A percentile compares a stretch with the other conserved stretches of the same genome.
phyloP scores from a whole-genome alignment of 2,113 vertebrate species.

The Dasyornis broadbenti region DNA sequence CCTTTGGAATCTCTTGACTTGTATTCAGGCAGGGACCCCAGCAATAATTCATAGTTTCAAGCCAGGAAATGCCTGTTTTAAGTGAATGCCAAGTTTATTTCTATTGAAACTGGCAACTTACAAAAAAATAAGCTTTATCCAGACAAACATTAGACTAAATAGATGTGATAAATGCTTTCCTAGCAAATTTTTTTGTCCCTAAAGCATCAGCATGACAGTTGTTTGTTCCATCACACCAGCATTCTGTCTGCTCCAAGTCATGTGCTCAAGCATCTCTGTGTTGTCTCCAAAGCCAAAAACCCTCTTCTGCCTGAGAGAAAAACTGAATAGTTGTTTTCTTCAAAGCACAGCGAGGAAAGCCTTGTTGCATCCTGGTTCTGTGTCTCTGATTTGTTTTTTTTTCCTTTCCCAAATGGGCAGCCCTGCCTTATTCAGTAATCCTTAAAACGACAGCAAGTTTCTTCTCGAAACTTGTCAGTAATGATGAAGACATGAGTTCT shows the following conservation, averaged over 20 bases:
- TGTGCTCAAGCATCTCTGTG: neutral
- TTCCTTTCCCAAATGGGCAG: neutral
- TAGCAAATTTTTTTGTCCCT: neutral
- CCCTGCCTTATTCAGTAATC: neutral
- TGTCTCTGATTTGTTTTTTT: neutral
- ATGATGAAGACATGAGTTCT: neutral
- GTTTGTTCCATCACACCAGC: neutral
- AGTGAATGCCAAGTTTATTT: neutral
- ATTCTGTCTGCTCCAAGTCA: neutral
- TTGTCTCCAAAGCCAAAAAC: neutral
- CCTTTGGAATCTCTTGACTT: neutral
- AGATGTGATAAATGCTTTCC: neutral
- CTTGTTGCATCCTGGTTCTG: neutral
- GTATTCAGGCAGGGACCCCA: neutral
- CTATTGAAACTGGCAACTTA: neutral
- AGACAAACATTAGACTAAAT: neutral
- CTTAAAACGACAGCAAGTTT: neutral
- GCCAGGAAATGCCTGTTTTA: neutral
- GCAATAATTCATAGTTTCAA: neutral
- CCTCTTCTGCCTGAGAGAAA: neutral
- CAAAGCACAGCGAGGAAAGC: neutral
- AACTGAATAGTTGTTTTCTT: neutral
- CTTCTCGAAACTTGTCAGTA: neutral
- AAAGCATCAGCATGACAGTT: neutral
- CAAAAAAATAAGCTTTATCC: neutral